These are phyloP conservation scores for Ictalurus punctatus DNA, from an alignment of 2,113 vertebrate genomes.

Conservation along the genomic window DNA sequence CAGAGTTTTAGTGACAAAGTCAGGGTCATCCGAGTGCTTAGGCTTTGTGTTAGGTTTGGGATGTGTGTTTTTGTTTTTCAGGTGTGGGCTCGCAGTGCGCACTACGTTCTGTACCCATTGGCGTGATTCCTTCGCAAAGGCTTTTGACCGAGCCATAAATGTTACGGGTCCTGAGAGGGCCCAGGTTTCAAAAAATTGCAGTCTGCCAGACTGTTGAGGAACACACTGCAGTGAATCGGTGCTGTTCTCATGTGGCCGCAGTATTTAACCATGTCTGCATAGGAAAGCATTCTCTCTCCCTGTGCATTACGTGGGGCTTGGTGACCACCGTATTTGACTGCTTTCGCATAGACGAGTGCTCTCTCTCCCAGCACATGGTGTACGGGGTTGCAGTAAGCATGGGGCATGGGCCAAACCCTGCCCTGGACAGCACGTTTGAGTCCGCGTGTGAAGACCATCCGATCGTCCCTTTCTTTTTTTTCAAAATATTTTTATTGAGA, in stretches of 20 bases:
- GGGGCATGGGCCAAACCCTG: background rate
- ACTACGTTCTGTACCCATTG: rapidly evolving
- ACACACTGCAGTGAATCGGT: background rate
- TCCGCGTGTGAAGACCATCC: background rate
- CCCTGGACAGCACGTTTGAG: background rate
- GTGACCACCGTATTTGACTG: no score
- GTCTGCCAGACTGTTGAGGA: background rate
- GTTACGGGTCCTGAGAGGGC: background rate
- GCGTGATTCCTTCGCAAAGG: background rate
- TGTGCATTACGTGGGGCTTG: background rate
- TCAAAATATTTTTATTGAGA: no score
- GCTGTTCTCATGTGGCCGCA: background rate
- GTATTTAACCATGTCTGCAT: background rate
- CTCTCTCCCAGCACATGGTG: no score
- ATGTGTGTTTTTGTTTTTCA: background rate
- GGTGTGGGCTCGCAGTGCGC: background rate
- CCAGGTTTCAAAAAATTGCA: background rate
- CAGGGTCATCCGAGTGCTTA: background rate
- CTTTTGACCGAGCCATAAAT: background rate
- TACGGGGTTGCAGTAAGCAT: background rate
- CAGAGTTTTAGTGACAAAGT: background rate
- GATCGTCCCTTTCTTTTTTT: background rate
- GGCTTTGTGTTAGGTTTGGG: background rate
- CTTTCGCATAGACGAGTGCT: no score
- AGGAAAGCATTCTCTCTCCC: background rate